Evolutionary conservation across 2,888 invertebrate species (phyloP), one percentile per base, ranked within the genome.

Genomic region (Asteroscopus sphinx): DNA sequence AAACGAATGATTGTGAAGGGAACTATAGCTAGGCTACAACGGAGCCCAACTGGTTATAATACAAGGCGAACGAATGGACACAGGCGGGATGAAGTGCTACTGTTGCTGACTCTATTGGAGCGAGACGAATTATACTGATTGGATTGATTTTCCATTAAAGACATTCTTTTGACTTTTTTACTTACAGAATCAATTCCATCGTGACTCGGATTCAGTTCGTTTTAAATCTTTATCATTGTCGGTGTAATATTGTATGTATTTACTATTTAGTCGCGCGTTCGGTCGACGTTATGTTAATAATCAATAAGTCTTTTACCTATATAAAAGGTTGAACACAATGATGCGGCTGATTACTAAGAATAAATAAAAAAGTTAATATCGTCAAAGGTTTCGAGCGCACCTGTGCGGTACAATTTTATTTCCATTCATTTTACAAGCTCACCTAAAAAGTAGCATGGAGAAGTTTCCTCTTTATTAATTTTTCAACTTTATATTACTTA

Each of bases 401-500:
- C 94, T 94, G 93, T 88, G 91, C 88, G 84, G 85, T 91, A 92
- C 91, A 89, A 89, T 93, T 93, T 94, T 93, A 92, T 94, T 94
- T 90, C 90, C 91, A 93, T 93, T 93, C 92, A 92, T 92, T 93
- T 93, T 93, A 91, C 89, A 91, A 91, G 92, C 92, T 90, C 86
- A 90, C 91, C 93, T 92, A 93, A 92, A 93, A 92, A 91, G 89
- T 86, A 86, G 79, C 88, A 84, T 83, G 86, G 83, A 86, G 87
- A 92, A 93, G 89, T 93, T 93, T 88, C 88, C 81, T 92, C 93
- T 93, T 94, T 94, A 94, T 94, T 94, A 94, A 94, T 94, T 94
- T 94, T 94, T 91, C 89, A 94, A 94, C 93, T 94, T 94, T 93
- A 92, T 93, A 93, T 94, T 93, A 91, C 92, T 90, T 88, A 81